Evolutionary conservation across 2,797 vertebrate genomes (phyloP).

Genomic region (Scleropages formosus): DNA sequence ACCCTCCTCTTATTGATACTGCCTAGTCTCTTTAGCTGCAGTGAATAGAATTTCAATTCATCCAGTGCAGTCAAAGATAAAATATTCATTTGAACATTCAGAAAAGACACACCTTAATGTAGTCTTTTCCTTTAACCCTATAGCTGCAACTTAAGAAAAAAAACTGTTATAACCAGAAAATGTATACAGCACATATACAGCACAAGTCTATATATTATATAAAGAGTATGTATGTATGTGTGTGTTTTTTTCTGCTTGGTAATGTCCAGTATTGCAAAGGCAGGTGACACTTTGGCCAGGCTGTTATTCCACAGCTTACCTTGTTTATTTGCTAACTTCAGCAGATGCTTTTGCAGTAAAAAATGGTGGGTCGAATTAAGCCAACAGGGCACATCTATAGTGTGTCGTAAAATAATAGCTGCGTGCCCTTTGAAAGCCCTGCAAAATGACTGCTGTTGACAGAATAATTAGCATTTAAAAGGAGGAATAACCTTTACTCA

Average conservation of each 20-base stretch:
- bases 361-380: constrained; percentile 57
- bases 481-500: constrained; percentile 83
- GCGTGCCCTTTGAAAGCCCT: constrained; percentile 76
- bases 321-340: constrained; percentile 40
- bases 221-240: no score
- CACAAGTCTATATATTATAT: no score
- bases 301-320: not conserved
- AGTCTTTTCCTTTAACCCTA: constrained; percentile 77
- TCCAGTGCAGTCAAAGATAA: constrained; percentile 62
- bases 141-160: constrained; percentile 48
- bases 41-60: constrained; percentile 76
- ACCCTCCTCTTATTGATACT: constrained; percentile 62
- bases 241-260: no score
- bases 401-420: constrained; percentile 67
- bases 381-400: constrained; percentile 56
- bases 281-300: not conserved
- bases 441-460: constrained; percentile 82
- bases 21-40: constrained; percentile 57
- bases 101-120: constrained; percentile 70
- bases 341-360: constrained; percentile 52
- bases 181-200: not conserved
- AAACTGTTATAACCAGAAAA: not conserved
- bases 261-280: constrained; percentile 8
- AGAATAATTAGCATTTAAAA: constrained; percentile 89
- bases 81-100: constrained; percentile 78